Base-by-base conservation (phyloP, 2,797 vertebrate genomes). In the Falco peregrinus region DNA sequence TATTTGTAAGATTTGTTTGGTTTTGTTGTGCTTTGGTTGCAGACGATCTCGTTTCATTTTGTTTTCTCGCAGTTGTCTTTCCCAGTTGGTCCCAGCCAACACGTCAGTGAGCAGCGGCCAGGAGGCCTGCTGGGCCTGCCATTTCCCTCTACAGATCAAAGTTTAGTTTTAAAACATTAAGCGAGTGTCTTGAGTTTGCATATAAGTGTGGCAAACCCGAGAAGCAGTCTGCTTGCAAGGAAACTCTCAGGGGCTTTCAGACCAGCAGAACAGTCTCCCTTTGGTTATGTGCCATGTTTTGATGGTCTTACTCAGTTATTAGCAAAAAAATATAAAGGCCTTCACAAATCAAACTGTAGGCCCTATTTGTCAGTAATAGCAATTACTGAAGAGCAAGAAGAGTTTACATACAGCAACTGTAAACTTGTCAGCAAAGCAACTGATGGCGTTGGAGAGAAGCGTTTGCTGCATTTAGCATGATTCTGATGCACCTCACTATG, bases 401-500 rank as follows among this genome's bases (percentile, higher is more conserved):
- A 47, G 50, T 53, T 57, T 31, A 28, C 61, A 19, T 41, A 47
- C 10, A 16, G 31, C 17, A 45, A 31, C 10, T 17, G 29, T 28
- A 31, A 59, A 39, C 10, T 35, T 43, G 16, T 54, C 67, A 43
- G 41, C 48, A 37, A 41, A 64, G 87, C 28, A 28, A 2, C 18
- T 21, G 48, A 3, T 12, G 14, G 26, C 24, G 6, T 0, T 41
- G 35, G 45, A 39, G 13, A 61, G 17, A 25, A 33, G 28, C 1
- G 24, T 17, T 41, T 47, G 12, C 48, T 53, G 3, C 10, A 7
- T 24, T 28, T 9, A 4, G 1, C 7, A 9, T 2, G 13, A 35
- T 11, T 2, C 39, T 53, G 24, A 1, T 25, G 35, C 28, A 28
- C 35, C 33, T 78, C 11, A 5, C 3, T 4, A 5, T 2, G 29